Percentiles rank a stretch among this genome's conserved stretches.
Conservation (phyloP, 2,888 invertebrate species). For the Bugulina stolonifera region DNA sequence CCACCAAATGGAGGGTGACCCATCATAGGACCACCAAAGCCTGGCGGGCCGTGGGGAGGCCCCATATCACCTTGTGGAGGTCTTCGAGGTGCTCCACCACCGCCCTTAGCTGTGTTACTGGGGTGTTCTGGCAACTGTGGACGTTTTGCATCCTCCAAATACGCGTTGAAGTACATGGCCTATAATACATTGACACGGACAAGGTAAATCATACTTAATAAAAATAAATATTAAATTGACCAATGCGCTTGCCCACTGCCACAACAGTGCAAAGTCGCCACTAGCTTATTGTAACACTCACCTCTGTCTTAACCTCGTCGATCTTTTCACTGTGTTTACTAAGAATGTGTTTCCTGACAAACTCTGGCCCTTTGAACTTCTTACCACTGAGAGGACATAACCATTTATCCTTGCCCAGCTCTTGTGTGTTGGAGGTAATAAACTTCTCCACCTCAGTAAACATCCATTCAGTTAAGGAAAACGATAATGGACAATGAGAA, state of each 20-base stretch:
- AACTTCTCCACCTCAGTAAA: slow-evolving; percentile 63
- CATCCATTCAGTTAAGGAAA: neutral
- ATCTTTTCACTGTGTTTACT: slow-evolving; percentile 96
- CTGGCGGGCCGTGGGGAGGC: slow-evolving; percentile 27
- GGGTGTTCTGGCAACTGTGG: slow-evolving; percentile 79
- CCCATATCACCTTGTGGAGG: slow-evolving; percentile 31
- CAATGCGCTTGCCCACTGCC: no score
- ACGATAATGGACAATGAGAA: no score
- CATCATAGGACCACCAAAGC: slow-evolving; percentile 27
- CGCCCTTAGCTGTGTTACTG: slow-evolving; percentile 47
- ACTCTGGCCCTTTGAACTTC: slow-evolving; percentile 97
- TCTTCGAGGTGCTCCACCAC: slow-evolving; percentile 27
- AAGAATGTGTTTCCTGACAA: slow-evolving; percentile 94
- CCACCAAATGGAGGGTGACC: slow-evolving; percentile 30
- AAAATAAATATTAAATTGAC: no score
- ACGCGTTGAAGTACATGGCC: slow-evolving; percentile 82
- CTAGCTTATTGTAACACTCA: no score
- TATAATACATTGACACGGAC: no score
- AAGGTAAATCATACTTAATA: no score
- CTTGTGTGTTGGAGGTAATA: slow-evolving; percentile 89
- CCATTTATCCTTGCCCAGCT: slow-evolving; percentile 96
- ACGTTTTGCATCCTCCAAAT: slow-evolving; percentile 82
- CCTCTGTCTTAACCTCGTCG: slow-evolving; percentile 92
- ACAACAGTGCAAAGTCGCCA: no score
- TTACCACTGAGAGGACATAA: slow-evolving; percentile 95